Evolutionary conservation across 2,797 vertebrate species (phyloP), one percentile per base, ranked within the genome.

Genomic region (Molossus molossus): DNA sequence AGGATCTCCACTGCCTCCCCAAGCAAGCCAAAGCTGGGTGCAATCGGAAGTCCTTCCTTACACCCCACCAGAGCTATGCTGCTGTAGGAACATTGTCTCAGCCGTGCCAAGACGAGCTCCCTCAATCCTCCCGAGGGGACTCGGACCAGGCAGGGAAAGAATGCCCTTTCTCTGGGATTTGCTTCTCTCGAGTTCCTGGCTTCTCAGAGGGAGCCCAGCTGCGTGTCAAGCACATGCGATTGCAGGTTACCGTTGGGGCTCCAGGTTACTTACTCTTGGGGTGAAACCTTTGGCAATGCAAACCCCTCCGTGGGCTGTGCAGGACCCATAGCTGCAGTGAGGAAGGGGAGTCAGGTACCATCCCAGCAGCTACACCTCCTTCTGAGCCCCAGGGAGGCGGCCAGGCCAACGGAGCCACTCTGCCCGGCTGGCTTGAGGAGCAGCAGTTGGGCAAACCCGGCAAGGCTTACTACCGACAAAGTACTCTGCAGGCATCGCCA

Each of bases 101-200:
- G 80, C 48, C 69, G n/a, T 17, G 15, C 60, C 79, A n/a, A 88
- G 50, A 11, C 8, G 87, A 77, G 69, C 29, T 37, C 83, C 40
- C 64, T 55, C 70, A 75, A 27, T 12, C 55, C 69, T 79, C 40
- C 23, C 3, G 33, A 87, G 48, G 67, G 57, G 53, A 55, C 15
- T 84, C 55, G 76, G 85, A 40, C 75, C 55, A 75, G n/a, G 1
- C 81, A 84, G 27, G 82, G 72, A 65, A 25, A 70, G 55, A 83
- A 89, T 6, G n/a, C 65, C 50, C 15, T 53, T 91, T 79, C 91
- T 86, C 72, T 48, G 65, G 23, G 76, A 65, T 67, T 18, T 89
- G 83, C 55, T 80, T 55, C 48, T 92, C 2, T 0, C 11, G 17
- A 8, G 29, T 29, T 40, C 58, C 48, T 8, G 60, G 64, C 76